A percentile compares a stretch with the other conserved stretches of the same genome.
These are phyloP conservation scores for Geotrupes spiniger DNA, from an alignment of 2,888 invertebrate genomes.

Conservation along the genomic window DNA sequence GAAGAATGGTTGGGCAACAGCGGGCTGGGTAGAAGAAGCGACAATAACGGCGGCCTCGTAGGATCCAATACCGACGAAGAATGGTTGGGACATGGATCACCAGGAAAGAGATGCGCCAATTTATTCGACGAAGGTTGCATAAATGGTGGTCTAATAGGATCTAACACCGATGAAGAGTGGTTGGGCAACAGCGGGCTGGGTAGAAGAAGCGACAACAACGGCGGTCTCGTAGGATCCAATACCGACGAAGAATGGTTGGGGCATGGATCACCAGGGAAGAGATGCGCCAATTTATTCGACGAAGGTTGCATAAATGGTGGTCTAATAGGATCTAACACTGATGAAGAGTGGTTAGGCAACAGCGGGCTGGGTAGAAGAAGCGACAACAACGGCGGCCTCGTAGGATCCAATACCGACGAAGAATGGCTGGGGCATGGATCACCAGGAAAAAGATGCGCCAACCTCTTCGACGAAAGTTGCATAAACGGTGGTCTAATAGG, in stretches of 20 bases:
- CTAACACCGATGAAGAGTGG: constrained; percentile 16
- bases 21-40: neutral
- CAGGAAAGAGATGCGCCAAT: constrained; percentile 18
- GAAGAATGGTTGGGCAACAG: too few relatives aligned
- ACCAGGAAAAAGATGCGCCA: neutral
- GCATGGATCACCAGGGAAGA: too few relatives aligned
- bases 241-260: too few relatives aligned
- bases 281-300: neutral
- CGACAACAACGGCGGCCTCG: neutral
- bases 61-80: constrained; percentile 8
- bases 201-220: too few relatives aligned
- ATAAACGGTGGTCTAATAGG: neutral
- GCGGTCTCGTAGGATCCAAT: too few relatives aligned
- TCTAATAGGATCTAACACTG: neutral
- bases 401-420: neutral
- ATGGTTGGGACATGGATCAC: constrained; percentile 8
- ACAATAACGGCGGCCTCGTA: constrained; percentile 6
- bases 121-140: constrained; percentile 18
- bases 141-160: constrained; percentile 10
- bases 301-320: neutral
- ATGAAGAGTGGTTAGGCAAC: neutral
- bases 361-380: too few relatives aligned
- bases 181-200: constrained; percentile 1
- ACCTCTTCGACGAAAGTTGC: neutral
- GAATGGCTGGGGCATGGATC: neutral